phyloP scores from a whole-genome alignment of 2,888 invertebrate genomes.

The Cryptocephalus moraei region DNA sequence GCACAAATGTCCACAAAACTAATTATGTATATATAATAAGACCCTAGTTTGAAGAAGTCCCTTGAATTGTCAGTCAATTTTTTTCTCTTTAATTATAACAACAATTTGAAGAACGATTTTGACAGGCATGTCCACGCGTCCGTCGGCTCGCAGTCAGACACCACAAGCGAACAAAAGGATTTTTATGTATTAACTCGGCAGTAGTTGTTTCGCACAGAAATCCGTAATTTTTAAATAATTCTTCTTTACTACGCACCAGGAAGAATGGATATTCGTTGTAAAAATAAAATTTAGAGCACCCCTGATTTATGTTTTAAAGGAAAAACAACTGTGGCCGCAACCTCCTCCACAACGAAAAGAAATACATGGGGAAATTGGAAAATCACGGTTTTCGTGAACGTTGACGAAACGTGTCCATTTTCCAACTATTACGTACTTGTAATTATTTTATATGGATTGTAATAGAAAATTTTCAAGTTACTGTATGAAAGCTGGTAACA shows the following conservation, averaged over 20 bases:
- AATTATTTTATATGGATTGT: too few relatives aligned
- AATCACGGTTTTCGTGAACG: too few relatives aligned
- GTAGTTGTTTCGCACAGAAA: conserved; percentile 19
- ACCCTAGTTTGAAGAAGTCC: conserved; percentile 14
- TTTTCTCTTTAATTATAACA: conserved; percentile 13
- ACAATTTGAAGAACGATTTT: conserved; percentile 18
- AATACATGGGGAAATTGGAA: too few relatives aligned
- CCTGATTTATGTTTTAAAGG: conserved; percentile 13
- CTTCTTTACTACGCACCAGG: conserved; percentile 17
- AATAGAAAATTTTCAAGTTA: too few relatives aligned
- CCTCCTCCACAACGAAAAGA: too few relatives aligned
- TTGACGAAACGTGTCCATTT: too few relatives aligned
- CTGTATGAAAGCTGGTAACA: too few relatives aligned
- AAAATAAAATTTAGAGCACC: conserved; percentile 35
- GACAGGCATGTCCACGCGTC: neutral
- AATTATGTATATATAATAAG: conserved; percentile 3
- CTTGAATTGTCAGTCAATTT: conserved; percentile 5
- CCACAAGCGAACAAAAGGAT: neutral
- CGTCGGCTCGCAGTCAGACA: neutral
- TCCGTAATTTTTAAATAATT: conserved; percentile 2
- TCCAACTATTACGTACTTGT: too few relatives aligned
- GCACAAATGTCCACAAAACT: conserved; percentile 21
- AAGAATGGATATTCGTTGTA: conserved; percentile 30
- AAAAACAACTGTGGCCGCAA: too few relatives aligned
- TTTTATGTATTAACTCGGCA: conserved; percentile 18